phyloP scores from a whole-genome alignment of 1,140 invertebrate genomes.

The Heliconius eleuchia region DNA sequence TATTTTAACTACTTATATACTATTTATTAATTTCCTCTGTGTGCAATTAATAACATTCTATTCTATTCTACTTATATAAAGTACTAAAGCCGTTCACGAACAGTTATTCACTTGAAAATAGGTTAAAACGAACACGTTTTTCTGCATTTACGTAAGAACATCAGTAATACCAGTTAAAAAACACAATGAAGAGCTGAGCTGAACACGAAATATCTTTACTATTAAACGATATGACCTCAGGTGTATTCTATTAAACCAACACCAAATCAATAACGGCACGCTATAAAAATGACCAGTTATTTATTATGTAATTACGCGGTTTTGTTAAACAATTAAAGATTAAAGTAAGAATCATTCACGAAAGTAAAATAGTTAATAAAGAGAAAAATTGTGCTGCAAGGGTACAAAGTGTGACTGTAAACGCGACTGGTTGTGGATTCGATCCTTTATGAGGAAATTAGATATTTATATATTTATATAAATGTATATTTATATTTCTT shows the following conservation, averaged over 20 bases:
- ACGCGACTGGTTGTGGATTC: too few species aligned
- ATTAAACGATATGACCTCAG: not conserved
- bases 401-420: too few species aligned
- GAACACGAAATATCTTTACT: not conserved
- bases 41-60: too few species aligned
- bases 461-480: too few species aligned
- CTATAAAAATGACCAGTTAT: conserved; percentile 18
- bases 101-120: too few species aligned
- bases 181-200: not conserved
- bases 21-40: too few species aligned
- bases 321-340: not conserved
- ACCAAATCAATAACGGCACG: not conserved
- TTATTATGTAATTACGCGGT: not conserved
- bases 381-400: not conserved
- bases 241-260: not conserved
- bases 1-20: too few species aligned
- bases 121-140: too few species aligned
- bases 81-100: too few species aligned
- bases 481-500: too few species aligned
- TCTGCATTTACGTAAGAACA: not conserved
- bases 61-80: too few species aligned
- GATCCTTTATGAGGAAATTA: too few species aligned
- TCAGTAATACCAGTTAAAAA: not conserved
- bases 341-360: conserved; percentile 8
- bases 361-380: conserved; percentile 3